These are phyloP conservation scores for Drosophila nannoptera DNA, from an alignment of 1,140 invertebrate genomes.

Conservation along the genomic window DNA sequence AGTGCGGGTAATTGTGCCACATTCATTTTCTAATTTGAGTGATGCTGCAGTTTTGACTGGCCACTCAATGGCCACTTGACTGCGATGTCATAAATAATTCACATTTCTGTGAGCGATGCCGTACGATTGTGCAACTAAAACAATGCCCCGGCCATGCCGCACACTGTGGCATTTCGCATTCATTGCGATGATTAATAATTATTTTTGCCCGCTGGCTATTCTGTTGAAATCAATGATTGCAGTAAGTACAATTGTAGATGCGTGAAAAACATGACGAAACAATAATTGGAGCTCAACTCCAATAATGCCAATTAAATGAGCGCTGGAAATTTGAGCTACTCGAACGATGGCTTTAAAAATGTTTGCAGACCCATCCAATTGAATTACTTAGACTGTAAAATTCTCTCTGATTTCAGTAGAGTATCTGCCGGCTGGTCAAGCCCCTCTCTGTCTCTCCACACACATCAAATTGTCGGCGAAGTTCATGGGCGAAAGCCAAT, in stretches of 20 bases:
- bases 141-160: conserved; percentile 20
- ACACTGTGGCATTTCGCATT: conserved; percentile 16
- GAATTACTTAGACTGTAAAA: too few species aligned
- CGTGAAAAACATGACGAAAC: conserved; percentile 18
- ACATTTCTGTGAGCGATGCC: conserved; percentile 2
- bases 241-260: conserved; percentile 43
- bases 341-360: neutral
- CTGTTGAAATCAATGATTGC: conserved; percentile 47
- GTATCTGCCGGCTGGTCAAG: neutral
- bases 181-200: conserved; percentile 51
- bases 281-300: conserved; percentile 51
- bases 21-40: conserved; percentile 43
- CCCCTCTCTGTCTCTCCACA: neutral
- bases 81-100: conserved; percentile 45
- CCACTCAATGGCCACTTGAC: conserved; percentile 27
- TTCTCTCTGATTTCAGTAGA: too few species aligned
- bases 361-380: too few species aligned
- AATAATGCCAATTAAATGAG: conserved; percentile 21
- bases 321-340: conserved; percentile 23
- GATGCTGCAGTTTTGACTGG: conserved; percentile 33
- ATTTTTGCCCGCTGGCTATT: conserved; percentile 47
- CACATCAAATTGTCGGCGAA: conserved; percentile 19
- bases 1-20: conserved; percentile 31
- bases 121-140: conserved; percentile 31
- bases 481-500: conserved; percentile 19